Base-by-base conservation (phyloP, 2,888 invertebrate species). In the Diaphora mendica region DNA sequence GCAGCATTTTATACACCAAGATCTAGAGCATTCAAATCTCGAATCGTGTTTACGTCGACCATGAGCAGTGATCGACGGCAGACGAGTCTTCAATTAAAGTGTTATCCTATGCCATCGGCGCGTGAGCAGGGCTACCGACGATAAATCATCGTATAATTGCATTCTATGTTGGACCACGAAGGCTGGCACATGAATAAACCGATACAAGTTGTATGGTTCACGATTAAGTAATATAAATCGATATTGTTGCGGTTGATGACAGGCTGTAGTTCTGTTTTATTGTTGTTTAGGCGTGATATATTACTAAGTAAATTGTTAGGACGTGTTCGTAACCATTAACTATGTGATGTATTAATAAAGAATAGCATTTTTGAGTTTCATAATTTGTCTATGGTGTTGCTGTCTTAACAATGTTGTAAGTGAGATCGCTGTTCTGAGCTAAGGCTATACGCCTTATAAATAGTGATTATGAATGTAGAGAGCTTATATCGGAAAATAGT, bases 31-130 rank as follows among this genome's bases (percentile, higher is more conserved):
- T 81, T 79, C 76, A 69, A 73, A 70, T 67, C 70, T 70, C 73
- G 77, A 51, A 84, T 93, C 93, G 92, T 93, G 93, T 86, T 78
- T 77, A 75, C 67, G 81, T 82, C 84, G 92, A 81, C 93, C 92
- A 82, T 92, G 93, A 91, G 84, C 76, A 77, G 82, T 83, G 89
- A 86, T 86, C 84, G 85, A 85, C 86, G 87, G 90, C 89, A 91
- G 91, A 91, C 85, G 91, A 89, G 87, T 84, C 88, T 83, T 86
- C 87, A 88, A 89, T 88, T 87, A 89, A 79, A 79, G 77, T 68
- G 72, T 79, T 85, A 87, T 86, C 85, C 80, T 77, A 76, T 74
- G 68, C 70, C 75, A 79, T 82, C 84, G 71, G 75, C 70, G 77
- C 82, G 72, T 81, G 78, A 79, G 77, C 71, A 79, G 78, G 80